Base-by-base conservation (phyloP, 2,113 vertebrate species). In the Benitochromis conjunctus region DNA sequence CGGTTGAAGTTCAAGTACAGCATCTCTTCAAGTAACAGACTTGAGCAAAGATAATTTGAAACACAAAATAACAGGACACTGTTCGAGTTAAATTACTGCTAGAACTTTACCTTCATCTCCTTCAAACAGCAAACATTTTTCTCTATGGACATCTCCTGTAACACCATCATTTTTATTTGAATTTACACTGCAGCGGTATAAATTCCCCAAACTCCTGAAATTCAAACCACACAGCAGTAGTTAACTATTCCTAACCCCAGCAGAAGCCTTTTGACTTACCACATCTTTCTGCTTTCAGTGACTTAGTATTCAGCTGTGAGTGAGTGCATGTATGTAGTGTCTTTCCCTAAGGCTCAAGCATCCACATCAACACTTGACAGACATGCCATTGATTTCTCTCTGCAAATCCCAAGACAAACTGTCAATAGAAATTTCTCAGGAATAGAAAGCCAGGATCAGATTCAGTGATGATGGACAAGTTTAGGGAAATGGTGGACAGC, bases 321-420 rank as follows among this genome's bases (percentile, higher is more conserved):
- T 83, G 51, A 46, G 78, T 48, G 77, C 69, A 76, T 69, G 74
- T 71, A 48, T 6, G 11, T 56, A 29, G 38, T 12, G 60, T 77
- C 48, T 43, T 58, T 77, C 71, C 86, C 46, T 3, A 9, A 64
- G 80, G 79, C 74, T 62, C n/a, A 18, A 38, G 83, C 83, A 36
- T 85, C 80, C 84, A 60, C 83, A 79, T 56, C 71, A 64, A 36
- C 80, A 43, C 83, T 84, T 91, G 86, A 93, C 69, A 91, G 92
- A 90, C 91, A 87, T 6, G 9, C 10, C 89, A 94, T 94, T 85
- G 93, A 94, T 89, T 80, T 29, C 55, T 83, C 83, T 87, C 77
- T 82, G 60, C 78, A 85, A 88, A 94, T 86, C 90, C 89, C 76
- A 74, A 90, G 88, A 88, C 90, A 87, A 91, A 86, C 91, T 92